phyloP scores from a whole-genome alignment of 2,888 invertebrate genomes.

The Mimumesa dahlbomi region DNA sequence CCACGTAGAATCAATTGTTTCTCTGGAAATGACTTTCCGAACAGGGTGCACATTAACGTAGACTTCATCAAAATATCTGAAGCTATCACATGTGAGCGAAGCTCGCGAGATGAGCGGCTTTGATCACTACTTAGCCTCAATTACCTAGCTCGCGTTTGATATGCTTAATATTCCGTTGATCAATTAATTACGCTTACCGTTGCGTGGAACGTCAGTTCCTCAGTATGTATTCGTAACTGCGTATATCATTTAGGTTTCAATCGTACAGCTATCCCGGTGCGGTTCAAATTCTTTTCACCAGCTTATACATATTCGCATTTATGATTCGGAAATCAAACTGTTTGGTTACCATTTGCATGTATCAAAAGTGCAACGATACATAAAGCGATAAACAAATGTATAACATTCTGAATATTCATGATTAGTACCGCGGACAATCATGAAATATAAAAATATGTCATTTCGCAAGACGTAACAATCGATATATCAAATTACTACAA shows the following conservation, averaged over 20 bases:
- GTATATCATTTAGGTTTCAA: no score
- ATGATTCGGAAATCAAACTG: slow-evolving; percentile 48
- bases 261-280: no score
- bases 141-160: slow-evolving; percentile 25
- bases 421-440: slow-evolving; percentile 48
- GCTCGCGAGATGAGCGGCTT: slow-evolving; percentile 22
- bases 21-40: slow-evolving; percentile 26
- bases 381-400: slow-evolving; percentile 43
- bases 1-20: background rate
- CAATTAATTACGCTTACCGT: slow-evolving; percentile 31
- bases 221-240: no score
- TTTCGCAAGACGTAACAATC: no score
- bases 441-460: slow-evolving; percentile 48
- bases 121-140: slow-evolving; percentile 42
- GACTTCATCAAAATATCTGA: slow-evolving; percentile 28
- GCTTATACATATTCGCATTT: slow-evolving; percentile 15
- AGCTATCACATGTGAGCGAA: slow-evolving; percentile 21
- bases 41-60: slow-evolving; percentile 1
- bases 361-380: slow-evolving; percentile 41
- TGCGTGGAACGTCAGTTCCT: background rate
- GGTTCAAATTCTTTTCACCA: background rate
- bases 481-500: no score
- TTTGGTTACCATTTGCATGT: slow-evolving; percentile 57
- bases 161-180: slow-evolving; percentile 19
- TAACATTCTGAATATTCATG: slow-evolving; percentile 58